Base-by-base conservation (phyloP, 1,140 invertebrate species). In the Aleiodes sp. region DNA sequence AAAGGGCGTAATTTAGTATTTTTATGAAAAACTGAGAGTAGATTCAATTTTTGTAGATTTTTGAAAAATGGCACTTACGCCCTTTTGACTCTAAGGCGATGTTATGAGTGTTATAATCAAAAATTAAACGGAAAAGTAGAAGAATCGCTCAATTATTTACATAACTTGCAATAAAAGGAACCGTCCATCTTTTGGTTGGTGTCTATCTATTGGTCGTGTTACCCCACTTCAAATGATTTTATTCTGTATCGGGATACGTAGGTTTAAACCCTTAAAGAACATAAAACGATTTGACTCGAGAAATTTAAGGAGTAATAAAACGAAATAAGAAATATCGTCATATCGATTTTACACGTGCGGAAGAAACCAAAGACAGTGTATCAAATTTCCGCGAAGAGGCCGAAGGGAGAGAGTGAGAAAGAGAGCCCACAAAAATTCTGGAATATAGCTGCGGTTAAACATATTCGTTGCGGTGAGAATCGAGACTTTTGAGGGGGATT, bases 381-480 rank as follows among this genome's bases (percentile, higher is more conserved):
- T 67, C 59, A 29, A 57, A 24, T 67, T 39, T 60, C 65, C 10
- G n/a, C 37, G 14, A 16, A 9, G 12, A n/a, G 35, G 2, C n/a
- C 4, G 35, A 26, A 67, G 21, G 31, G 21, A 4, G 41, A 31
- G 21, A 35, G 16, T 31, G 16, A 39, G 41, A 31, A 63, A 21
- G 62, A 59, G 71, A 70, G 57, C 73, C 66, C 64, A 68, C 67
- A 72, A 56, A 65, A 65, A 65, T 31, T 31, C 28, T 28, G 1
- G 64, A 65, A 24, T 41, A 37, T 26, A 41, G 37, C 21, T 39
- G 28, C n/a, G n/a, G 28, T 2, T 24, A 26, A 29, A 52, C 16
- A 35, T 52, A 33, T 19, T 52, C 14, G 29, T 29, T 14, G 60
- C 16, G 60, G 33, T 14, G 31, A 64, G 12, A 65, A 52, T 52